Evolutionary conservation across 2,113 vertebrate species (phyloP).

Genomic region (Melanerpes formicivorus): DNA sequence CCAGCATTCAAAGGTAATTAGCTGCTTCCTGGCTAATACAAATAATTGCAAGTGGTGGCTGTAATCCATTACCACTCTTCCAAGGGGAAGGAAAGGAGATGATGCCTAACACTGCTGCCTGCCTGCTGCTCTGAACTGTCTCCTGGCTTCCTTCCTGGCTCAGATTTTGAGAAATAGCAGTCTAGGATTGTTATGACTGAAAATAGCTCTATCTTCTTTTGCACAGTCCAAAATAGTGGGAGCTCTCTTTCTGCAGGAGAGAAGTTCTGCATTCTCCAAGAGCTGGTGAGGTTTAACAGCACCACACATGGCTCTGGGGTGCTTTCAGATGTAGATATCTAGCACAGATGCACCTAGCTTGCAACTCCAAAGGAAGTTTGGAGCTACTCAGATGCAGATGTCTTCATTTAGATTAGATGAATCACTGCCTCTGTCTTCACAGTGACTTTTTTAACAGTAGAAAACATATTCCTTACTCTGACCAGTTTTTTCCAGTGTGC

Average conservation of each 20-base stretch:
- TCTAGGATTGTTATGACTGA: neutral
- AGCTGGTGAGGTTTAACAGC: neutral
- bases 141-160: neutral
- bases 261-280: neutral
- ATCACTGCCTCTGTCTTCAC: neutral
- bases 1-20: constrained; percentile 25
- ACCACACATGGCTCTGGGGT: neutral
- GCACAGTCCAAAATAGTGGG: neutral
- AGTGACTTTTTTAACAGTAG: neutral
- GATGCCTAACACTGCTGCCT: neutral
- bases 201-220: neutral
- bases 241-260: neutral
- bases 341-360: neutral
- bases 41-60: neutral
- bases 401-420: neutral
- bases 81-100: neutral
- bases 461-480: neutral
- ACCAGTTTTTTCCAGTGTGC: neutral
- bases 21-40: neutral
- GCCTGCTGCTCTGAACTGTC: fast-evolving
- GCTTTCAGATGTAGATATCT: neutral
- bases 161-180: neutral
- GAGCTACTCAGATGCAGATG: neutral
- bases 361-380: neutral
- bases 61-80: neutral